phyloP scores from a whole-genome alignment of 2,888 invertebrate genomes.

The Thecophora atra region DNA sequence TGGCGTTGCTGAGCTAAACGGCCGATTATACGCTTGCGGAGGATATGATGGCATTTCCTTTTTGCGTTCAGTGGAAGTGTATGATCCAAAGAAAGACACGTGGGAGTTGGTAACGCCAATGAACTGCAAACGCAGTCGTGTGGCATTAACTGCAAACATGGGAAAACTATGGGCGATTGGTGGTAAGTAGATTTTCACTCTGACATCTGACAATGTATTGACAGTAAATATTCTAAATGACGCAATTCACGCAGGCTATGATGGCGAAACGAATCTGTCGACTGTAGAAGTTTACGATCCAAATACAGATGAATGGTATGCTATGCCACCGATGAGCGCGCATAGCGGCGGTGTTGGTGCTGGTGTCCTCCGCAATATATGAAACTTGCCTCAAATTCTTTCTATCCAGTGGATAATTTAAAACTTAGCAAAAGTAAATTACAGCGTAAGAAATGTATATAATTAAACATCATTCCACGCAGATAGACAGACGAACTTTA shows the following conservation, averaged over 20 bases:
- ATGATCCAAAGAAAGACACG: slow-evolving; percentile 77
- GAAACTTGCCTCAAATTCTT: not conserved
- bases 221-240: not conserved
- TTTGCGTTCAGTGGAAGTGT: slow-evolving; percentile 83
- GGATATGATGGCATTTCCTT: slow-evolving; percentile 88
- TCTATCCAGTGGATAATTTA: not conserved
- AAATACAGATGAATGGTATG: slow-evolving; percentile 75
- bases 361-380: slow-evolving; percentile 75
- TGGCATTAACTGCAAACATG: slow-evolving; percentile 84
- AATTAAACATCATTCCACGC: slow-evolving; percentile 24
- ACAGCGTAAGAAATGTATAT: not conserved
- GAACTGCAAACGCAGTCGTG: slow-evolving; percentile 83
- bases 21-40: slow-evolving; percentile 84
- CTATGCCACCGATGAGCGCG: slow-evolving; percentile 80
- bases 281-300: slow-evolving; percentile 89
- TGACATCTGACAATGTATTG: slow-evolving; percentile 13
- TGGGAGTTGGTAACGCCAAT: slow-evolving; percentile 83
- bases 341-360: slow-evolving; percentile 93
- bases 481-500: no score
- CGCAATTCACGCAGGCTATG: slow-evolving; percentile 67
- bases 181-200: slow-evolving; percentile 62
- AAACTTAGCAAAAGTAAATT: not conserved
- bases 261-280: slow-evolving; percentile 81
- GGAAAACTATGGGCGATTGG: slow-evolving; percentile 86
- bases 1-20: slow-evolving; percentile 82